These are phyloP conservation scores for Macrophya alboannulata DNA, from an alignment of 2,888 invertebrate genomes.

Conservation along the genomic window DNA sequence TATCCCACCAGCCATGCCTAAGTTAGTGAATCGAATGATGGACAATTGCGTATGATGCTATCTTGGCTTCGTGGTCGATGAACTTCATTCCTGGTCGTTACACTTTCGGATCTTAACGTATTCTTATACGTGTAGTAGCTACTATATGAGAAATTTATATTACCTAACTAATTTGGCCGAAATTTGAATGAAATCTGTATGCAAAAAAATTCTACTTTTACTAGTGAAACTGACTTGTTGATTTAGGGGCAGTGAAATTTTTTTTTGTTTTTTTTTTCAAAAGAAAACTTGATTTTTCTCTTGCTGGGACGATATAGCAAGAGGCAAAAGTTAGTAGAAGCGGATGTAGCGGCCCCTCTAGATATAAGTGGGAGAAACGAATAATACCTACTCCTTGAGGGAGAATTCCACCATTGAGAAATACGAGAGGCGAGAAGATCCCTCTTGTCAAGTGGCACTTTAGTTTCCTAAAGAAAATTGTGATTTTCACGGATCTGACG, in stretches of 20 bases:
- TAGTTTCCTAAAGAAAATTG: conserved; percentile 30
- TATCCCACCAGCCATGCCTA: not conserved
- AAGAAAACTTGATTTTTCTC: not conserved
- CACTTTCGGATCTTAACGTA: conserved; percentile 32
- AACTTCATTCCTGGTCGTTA: conserved; percentile 27
- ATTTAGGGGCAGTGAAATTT: not conserved
- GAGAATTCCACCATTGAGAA: conserved; percentile 41
- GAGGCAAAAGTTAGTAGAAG: not conserved
- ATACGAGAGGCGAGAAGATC: conserved; percentile 44
- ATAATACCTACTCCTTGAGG: conserved; percentile 24
- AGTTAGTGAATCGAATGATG: not conserved
- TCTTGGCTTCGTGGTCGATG: conserved; percentile 27
- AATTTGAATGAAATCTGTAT: not conserved
- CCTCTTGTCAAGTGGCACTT: conserved; percentile 47
- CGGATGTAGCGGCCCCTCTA: conserved; percentile 24
- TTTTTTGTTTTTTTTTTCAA: not conserved
- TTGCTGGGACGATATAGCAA: not conserved
- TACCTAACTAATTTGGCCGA: conserved; percentile 1
- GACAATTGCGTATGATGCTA: not conserved
- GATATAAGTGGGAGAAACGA: conserved; percentile 30
- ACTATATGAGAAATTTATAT: conserved; percentile 5
- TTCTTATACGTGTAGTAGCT: not conserved
- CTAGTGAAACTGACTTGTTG: conserved; percentile 7
- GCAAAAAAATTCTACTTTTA: not conserved
- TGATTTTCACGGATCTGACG: conserved; percentile 46